These are phyloP conservation scores for Phainopepla nitens DNA, from an alignment of 2,113 vertebrate genomes.

Conservation along the genomic window DNA sequence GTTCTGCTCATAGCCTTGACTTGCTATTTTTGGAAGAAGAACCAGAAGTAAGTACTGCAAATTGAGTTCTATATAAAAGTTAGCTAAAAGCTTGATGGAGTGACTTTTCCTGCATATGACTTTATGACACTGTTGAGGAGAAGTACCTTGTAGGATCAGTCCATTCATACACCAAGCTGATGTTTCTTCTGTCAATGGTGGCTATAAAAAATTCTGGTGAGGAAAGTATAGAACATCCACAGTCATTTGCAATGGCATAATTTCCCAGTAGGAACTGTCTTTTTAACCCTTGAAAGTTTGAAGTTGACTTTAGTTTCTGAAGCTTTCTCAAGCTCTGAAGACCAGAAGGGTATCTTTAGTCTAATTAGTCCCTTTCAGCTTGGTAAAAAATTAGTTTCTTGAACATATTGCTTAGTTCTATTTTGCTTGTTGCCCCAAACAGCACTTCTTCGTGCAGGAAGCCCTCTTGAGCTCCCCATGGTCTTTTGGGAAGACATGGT, in stretches of 20 bases:
- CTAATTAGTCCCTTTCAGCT: neutral
- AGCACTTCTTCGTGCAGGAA: neutral
- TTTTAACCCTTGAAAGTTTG: neutral
- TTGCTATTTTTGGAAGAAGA: slow-evolving; percentile 99
- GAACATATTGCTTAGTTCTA: neutral
- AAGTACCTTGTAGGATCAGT: neutral
- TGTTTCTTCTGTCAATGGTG: neutral
- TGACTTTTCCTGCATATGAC: neutral
- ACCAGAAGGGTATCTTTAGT: neutral
- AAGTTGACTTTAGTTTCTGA: neutral
- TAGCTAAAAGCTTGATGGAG: neutral
- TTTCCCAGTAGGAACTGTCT: neutral
- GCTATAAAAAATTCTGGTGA: neutral
- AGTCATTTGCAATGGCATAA: neutral
- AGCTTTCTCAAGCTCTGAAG: neutral
- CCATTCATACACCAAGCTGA: neutral
- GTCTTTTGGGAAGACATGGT: neutral
- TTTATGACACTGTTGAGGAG: neutral
- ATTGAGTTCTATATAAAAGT: neutral
- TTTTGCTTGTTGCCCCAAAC: neutral
- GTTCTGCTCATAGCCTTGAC: slow-evolving; percentile 89
- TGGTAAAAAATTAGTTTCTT: neutral
- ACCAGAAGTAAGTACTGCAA: slow-evolving; percentile 83
- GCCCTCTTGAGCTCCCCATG: neutral
- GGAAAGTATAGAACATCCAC: neutral